Conservation (phyloP, 2,113 vertebrate species). For the human region GRCh38 chr16:64398501-64399000, state of each 20-base stretch:
- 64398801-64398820: not conserved
- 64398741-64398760: not conserved
- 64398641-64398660: not conserved
- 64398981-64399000: not conserved
- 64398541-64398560: not conserved
- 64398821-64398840: not conserved
- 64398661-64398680: not conserved
- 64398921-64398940: not conserved
- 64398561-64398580: not conserved
- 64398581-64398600: not conserved
- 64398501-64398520: not conserved
- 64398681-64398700: not conserved
- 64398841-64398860: not conserved
- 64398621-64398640: not conserved
- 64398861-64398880: not conserved
- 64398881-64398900: not conserved
- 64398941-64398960: not conserved
- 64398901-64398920: not conserved
- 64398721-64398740: not conserved
- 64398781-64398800: not conserved
- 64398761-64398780: not conserved
- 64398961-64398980: not conserved
- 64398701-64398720: not conserved
- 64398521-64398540: not conserved
- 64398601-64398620: not conserved